phyloP scores from a whole-genome alignment of 1,140 invertebrate species.

The Cotesia typhae region DNA sequence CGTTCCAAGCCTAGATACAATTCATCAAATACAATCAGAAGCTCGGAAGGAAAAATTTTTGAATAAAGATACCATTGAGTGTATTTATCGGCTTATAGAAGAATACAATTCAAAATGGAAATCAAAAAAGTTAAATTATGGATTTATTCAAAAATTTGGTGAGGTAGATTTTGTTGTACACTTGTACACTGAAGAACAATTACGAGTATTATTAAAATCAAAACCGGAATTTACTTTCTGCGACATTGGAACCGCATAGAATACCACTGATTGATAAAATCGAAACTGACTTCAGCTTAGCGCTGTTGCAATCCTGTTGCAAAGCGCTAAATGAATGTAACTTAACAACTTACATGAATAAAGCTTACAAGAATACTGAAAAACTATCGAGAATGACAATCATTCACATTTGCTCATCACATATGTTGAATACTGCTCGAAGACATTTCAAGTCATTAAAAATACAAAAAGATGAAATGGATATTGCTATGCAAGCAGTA shows the following conservation, averaged over 20 bases:
- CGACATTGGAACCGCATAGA: background rate
- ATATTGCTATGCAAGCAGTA: background rate
- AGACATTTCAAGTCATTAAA: background rate
- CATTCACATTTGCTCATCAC: constrained; percentile 6
- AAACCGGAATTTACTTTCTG: too few species aligned
- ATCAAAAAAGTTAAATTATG: too few species aligned
- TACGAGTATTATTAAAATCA: too few species aligned
- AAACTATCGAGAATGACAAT: background rate
- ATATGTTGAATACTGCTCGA: background rate
- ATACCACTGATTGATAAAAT: constrained; percentile 7
- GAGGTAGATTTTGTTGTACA: too few species aligned
- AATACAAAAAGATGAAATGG: background rate
- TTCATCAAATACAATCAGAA: too few species aligned
- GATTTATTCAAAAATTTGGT: too few species aligned
- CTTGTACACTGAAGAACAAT: too few species aligned
- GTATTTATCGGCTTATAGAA: too few species aligned
- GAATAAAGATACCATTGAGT: too few species aligned
- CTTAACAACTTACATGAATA: background rate
- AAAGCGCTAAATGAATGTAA: background rate
- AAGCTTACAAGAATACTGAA: background rate
- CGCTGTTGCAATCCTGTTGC: constrained; percentile 1
- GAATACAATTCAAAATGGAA: too few species aligned
- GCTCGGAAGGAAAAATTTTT: too few species aligned
- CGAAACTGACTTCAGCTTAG: constrained; percentile 19
- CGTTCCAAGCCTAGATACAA: too few species aligned